Evolutionary conservation across 2,797 vertebrate species (phyloP).

Genomic region (Typhlichthys subterraneus): DNA sequence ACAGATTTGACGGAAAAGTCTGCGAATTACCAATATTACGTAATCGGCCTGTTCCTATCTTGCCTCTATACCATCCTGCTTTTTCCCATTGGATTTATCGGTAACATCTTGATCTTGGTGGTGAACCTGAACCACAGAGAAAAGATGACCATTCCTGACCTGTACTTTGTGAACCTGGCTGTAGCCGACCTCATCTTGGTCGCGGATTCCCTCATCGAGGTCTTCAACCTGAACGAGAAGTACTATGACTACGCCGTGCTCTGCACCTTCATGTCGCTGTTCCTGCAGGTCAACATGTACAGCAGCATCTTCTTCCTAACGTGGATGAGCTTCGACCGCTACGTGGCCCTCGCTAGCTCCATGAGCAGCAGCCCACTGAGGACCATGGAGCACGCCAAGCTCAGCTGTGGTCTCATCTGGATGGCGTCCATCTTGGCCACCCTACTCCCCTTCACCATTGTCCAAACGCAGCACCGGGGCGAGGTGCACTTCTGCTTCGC

Average conservation of each 20-base stretch:
- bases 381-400: conserved; percentile 91
- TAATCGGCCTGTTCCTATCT: conserved; percentile 90
- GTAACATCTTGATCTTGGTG: conserved; percentile 94
- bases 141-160: conserved; percentile 96
- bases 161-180: conserved; percentile 96
- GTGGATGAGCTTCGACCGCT: conserved; percentile 99
- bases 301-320: conserved; percentile 99
- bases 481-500: conserved; percentile 96
- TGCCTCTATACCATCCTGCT: conserved; percentile 95
- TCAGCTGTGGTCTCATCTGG: conserved; percentile 98
- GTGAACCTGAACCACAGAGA: conserved; percentile 94
- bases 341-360: conserved; percentile 88
- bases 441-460: conserved; percentile 91
- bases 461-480: conserved; percentile 89
- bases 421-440: conserved; percentile 93
- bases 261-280: conserved; percentile 97
- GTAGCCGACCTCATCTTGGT: conserved; percentile 94
- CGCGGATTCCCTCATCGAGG: conserved; percentile 95
- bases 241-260: conserved; percentile 95
- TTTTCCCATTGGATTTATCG: conserved; percentile 95
- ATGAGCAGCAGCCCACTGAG: conserved; percentile 88
- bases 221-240: conserved; percentile 95
- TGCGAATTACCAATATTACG: conserved; percentile 83
- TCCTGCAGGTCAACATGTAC: conserved; percentile 99
- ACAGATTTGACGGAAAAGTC: conserved; percentile 58